These are phyloP conservation scores for Champsocephalus esox DNA, from an alignment of 2,797 vertebrate genomes.

Conservation along the genomic window DNA sequence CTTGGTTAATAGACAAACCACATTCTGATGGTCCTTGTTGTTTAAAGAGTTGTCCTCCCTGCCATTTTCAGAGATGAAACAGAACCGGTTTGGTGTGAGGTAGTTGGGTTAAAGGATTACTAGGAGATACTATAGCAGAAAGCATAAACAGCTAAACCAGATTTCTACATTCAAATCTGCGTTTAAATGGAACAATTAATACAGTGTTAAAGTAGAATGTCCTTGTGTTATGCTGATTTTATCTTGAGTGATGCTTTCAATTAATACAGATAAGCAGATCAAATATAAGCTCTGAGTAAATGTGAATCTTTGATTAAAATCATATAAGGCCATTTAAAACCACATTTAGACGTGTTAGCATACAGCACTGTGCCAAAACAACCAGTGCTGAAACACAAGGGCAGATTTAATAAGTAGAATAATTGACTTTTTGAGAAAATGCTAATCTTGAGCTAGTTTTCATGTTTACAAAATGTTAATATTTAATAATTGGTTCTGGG, in stretches of 20 bases:
- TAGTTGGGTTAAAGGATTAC: slow-evolving; percentile 68
- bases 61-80: slow-evolving; percentile 73
- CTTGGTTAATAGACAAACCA: slow-evolving; percentile 63
- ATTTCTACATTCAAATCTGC: slow-evolving; percentile 42
- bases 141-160: slow-evolving; percentile 46
- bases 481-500: not conserved
- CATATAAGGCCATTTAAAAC: not conserved
- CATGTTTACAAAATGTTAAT: not conserved
- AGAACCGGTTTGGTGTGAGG: slow-evolving; percentile 59
- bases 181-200: slow-evolving; percentile 47
- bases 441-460: too few relatives aligned
- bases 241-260: slow-evolving; percentile 10
- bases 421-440: not conserved
- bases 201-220: slow-evolving; percentile 9
- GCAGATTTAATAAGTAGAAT: too few relatives aligned
- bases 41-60: slow-evolving; percentile 68
- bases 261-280: slow-evolving; percentile 16
- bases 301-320: not conserved
- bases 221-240: slow-evolving; percentile 1
- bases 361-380: not conserved
- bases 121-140: slow-evolving; percentile 47
- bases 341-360: not conserved
- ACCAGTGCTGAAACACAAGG: not conserved
- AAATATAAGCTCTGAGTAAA: slow-evolving; percentile 3
- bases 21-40: slow-evolving; percentile 63